Evolutionary conservation across 2,113 vertebrate genomes (phyloP), one percentile per base, ranked within the genome.

Genomic region (Oncorhynchus kisutch): DNA sequence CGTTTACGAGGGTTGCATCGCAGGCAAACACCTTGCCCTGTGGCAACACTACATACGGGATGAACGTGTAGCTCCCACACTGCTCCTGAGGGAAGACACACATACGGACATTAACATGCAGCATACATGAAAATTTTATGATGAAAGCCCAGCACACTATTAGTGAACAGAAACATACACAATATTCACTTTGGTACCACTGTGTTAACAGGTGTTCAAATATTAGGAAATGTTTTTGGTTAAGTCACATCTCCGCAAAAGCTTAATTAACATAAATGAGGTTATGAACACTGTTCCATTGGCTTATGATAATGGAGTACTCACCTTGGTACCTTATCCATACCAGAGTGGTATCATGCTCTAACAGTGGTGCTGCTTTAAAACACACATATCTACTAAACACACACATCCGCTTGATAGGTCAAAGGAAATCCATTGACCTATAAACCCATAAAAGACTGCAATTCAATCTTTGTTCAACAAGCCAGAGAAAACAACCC

Each of bases 21-120:
- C 95, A 96, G 87, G 95, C 95, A 51, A 96, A 89, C 48, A 95
- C 94, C 81, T 94, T 94, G 14, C 95, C 95, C 39, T 94, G 93
- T 57, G 93, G 91, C 0, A 95, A 95, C 86, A 96, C 94, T 18
- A 91, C 51, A 62, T 97, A 98, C 1, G 95, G 94, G 77, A 98
- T 95, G 88, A 97, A 94, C 1, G 94, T 96, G 88, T 96, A 96
- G 87, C 92, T 95, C 51, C 95, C 87, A 54, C 90, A 92, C 18
- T 94, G 94, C 48, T 96, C 96, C 96, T 98, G 81, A 20, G 16
- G 22, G 64, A 12, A 71, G 51, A 64, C 11, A 65, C 14, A 45
- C 16, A 54, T 4, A 18, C 16, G 14, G 51, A 16, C 3, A 54
- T 54, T 54, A 16, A 54, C 14, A 54, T 3, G 16, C 8, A 62